These are phyloP conservation scores for Torymus texanus DNA, from an alignment of 2,888 invertebrate species.

Conservation along the genomic window DNA sequence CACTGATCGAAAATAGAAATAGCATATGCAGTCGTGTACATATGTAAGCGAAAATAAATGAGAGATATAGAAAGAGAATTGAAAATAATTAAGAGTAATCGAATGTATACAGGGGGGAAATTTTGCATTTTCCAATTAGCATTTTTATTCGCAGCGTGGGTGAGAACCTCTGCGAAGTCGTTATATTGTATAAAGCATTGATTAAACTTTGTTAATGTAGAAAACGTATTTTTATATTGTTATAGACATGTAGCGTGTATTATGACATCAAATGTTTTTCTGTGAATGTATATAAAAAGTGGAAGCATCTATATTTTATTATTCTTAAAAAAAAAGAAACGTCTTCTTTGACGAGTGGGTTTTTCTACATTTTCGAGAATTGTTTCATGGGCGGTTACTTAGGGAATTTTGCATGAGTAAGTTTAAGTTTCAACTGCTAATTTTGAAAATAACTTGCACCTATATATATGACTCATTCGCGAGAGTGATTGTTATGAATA, in stretches of 20 bases:
- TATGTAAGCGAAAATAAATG: no score
- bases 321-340: no score
- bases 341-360: no score
- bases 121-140: slow-evolving; percentile 34
- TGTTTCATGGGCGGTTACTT: no score
- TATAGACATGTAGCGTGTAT: background rate
- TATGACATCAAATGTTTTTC: slow-evolving; percentile 26
- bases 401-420: no score
- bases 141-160: slow-evolving; percentile 23
- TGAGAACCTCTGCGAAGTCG: background rate
- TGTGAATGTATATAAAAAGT: no score
- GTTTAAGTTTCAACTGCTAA: background rate
- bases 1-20: no score
- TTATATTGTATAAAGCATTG: slow-evolving; percentile 40
- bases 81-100: background rate
- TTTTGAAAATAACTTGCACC: background rate
- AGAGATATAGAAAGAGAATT: no score
- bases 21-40: no score
- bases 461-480: background rate
- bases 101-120: background rate
- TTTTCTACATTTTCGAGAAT: no score
- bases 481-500: slow-evolving; percentile 2
- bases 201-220: background rate
- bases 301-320: no score
- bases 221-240: slow-evolving; percentile 29